phyloP scores from a whole-genome alignment of 1,140 invertebrate genomes.

The Triops longicaudatus region DNA sequence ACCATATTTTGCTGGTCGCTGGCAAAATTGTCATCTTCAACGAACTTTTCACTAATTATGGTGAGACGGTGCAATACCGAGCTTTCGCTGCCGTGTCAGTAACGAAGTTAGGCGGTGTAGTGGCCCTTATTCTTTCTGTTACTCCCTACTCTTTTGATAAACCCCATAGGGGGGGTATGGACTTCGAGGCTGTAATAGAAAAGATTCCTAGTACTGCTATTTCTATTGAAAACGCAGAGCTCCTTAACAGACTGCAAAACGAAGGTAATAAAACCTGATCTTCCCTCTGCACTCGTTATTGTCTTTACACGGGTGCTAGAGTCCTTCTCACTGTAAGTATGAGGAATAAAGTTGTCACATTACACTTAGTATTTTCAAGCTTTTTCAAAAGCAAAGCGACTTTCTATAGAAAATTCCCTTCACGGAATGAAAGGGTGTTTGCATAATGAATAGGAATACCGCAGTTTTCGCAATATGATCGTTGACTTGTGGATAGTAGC shows the following conservation, averaged over 20 bases:
- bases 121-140: constrained; percentile 42
- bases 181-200: constrained; percentile 33
- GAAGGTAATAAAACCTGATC: constrained; percentile 35
- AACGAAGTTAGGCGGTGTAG: constrained; percentile 43
- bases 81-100: constrained; percentile 36
- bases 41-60: constrained; percentile 38
- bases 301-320: background rate
- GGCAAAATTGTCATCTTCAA: constrained; percentile 45
- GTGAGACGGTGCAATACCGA: constrained; percentile 37
- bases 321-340: too few species aligned
- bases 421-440: too few species aligned
- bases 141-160: constrained; percentile 42
- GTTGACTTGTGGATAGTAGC: too few species aligned
- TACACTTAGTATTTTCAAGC: too few species aligned
- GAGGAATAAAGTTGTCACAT: too few species aligned
- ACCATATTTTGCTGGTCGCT: constrained; percentile 32
- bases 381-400: too few species aligned
- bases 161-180: constrained; percentile 33
- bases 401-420: too few species aligned
- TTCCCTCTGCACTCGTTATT: background rate
- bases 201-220: constrained; percentile 46
- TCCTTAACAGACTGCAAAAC: constrained; percentile 42
- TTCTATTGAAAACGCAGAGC: constrained; percentile 47
- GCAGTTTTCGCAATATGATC: too few species aligned
- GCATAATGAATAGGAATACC: too few species aligned